Evolutionary conservation across 37 sponge, comb jelly and placozoan genomes (phyloP).

Genomic region (Corticium candelabrum): DNA sequence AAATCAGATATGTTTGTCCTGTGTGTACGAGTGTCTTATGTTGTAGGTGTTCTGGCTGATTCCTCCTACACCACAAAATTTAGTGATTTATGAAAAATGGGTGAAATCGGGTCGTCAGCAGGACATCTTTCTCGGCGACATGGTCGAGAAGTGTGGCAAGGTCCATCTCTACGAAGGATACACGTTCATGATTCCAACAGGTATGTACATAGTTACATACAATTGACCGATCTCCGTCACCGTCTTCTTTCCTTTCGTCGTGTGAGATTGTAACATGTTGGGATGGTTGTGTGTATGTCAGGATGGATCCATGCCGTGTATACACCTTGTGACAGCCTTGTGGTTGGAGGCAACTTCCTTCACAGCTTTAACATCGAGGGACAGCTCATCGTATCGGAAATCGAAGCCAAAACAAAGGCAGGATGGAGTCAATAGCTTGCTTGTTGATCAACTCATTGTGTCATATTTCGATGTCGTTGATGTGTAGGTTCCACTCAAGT

Average conservation of each 20-base stretch:
- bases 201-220: constrained; percentile 6
- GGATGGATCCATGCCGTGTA: constrained; percentile 91
- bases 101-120: constrained; percentile 40
- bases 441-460: background rate
- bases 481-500: constrained; percentile 43
- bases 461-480: background rate
- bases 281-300: too few relatives aligned
- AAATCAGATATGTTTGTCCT: background rate
- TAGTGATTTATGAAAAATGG: constrained; percentile 46
- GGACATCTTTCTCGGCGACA: constrained; percentile 48
- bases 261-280: background rate
- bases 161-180: constrained; percentile 49
- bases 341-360: constrained; percentile 87
- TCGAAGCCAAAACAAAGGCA: constrained; percentile 33
- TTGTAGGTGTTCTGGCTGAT: constrained; percentile 44
- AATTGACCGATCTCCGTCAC: background rate
- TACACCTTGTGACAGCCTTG: constrained; percentile 71
- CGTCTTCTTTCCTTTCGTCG: background rate
- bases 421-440: background rate
- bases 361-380: constrained; percentile 63
- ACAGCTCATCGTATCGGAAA: constrained; percentile 43
- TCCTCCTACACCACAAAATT: constrained; percentile 53
- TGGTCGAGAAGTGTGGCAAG: constrained; percentile 31
- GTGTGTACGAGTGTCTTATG: background rate
- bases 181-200: constrained; percentile 68